Base-by-base conservation (phyloP, 2,797 vertebrate genomes). In the Sebastes vulpes region DNA sequence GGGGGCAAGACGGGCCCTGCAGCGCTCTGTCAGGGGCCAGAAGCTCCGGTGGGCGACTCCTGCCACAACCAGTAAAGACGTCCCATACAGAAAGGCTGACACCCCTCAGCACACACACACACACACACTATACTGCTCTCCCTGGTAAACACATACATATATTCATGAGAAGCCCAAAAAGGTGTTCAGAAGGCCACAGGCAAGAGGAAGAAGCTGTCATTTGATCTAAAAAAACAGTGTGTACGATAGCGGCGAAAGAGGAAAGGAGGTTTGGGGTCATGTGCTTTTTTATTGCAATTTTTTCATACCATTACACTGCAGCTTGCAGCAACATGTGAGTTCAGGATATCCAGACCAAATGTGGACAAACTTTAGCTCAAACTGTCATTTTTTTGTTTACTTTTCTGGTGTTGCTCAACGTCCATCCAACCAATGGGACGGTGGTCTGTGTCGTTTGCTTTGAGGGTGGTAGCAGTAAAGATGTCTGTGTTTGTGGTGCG, bases 21-120 rank as follows among this genome's bases (percentile, higher is more conserved):
- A 93, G 93, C 88, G n/a, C 79, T 91, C 84, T 93, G 91, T 92
- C 91, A 90, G 88, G 86, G 85, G 89, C 90, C 90, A 84, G 82
- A 77, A 85, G 90, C 88, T 92, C 83, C 79, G 18, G 81, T 90
- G 90, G 92, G 87, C 61, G 28, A 92, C 82, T 92, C 78, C 86
- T 94, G 91, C 87, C 92, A 93, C 82, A 87, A 86, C 77, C 88
- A 83, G 88, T 93, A 81, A 91, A 91, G 89, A 91, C 83, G 79
- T 93, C 87, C 86, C 75, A 67, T 70, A 83, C 80, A 81, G 80
- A 86, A 75, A 78, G 71, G 71, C 87, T 89, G 90, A 90, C 93
- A 90, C 70, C 66, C 71, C 72, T 81, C 58, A 81, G 61, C 75
- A 81, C 82, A 71, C 61, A 63, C 77, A 83, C 82, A 16, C 82